phyloP scores from a whole-genome alignment of 2,888 invertebrate genomes.

The Carabus problematicus region DNA sequence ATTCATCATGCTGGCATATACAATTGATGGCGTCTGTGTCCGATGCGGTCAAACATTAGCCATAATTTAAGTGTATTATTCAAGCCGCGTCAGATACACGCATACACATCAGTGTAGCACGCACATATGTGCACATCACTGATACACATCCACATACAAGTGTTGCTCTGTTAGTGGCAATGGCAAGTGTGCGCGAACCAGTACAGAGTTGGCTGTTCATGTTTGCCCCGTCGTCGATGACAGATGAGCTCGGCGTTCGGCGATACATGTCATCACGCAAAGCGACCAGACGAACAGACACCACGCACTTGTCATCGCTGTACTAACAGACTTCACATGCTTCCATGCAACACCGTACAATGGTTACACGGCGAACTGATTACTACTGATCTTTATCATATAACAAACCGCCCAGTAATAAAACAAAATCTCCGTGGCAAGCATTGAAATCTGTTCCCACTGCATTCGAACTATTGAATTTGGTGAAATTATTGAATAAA shows the following conservation, averaged over 20 bases:
- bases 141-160: neutral
- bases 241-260: slow-evolving; percentile 10
- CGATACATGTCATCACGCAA: slow-evolving; percentile 14
- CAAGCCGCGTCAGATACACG: slow-evolving; percentile 33
- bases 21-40: slow-evolving; percentile 38
- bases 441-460: too few species aligned
- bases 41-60: slow-evolving; percentile 41
- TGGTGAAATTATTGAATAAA: too few species aligned
- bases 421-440: too few species aligned
- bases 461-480: too few species aligned
- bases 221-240: slow-evolving; percentile 9
- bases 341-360: too few species aligned
- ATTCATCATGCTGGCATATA: slow-evolving; percentile 37
- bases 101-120: neutral
- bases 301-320: neutral
- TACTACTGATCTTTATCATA: too few species aligned
- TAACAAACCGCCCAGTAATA: too few species aligned
- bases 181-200: slow-evolving; percentile 1
- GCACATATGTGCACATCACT: neutral
- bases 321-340: neutral
- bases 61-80: slow-evolving; percentile 43
- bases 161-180: neutral
- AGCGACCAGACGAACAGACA: slow-evolving; percentile 13
- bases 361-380: too few species aligned
- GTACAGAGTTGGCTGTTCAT: neutral